Conservation (phyloP, 1,140 invertebrate genomes). For the Lycorma delicatula region DNA sequence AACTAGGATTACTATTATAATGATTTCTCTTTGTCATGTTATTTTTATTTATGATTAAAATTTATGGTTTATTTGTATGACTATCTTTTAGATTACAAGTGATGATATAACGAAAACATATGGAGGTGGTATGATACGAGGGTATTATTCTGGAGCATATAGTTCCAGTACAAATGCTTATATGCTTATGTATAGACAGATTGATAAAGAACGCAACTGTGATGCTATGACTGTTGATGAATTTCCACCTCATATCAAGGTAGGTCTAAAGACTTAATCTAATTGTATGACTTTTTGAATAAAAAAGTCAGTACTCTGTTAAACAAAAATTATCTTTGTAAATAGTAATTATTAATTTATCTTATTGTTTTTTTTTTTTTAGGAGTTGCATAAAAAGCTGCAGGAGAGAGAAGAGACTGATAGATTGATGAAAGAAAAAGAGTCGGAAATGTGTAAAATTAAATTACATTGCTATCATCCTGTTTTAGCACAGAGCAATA, state of each 20-base stretch:
- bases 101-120: slow-evolving; percentile 80
- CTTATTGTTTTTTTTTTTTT: slow-evolving; percentile 7
- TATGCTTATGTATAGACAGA: slow-evolving; percentile 86
- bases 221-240: slow-evolving; percentile 55
- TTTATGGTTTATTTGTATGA: no score
- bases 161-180: slow-evolving; percentile 85
- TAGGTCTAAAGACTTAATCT: no score
- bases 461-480: slow-evolving; percentile 58
- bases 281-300: no score
- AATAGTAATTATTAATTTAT: no score
- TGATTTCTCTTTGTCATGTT: neutral
- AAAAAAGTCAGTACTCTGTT: no score
- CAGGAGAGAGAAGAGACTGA: slow-evolving; percentile 59
- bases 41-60: slow-evolving; percentile 4
- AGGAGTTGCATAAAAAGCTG: slow-evolving; percentile 54
- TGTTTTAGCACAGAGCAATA: slow-evolving; percentile 39
- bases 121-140: slow-evolving; percentile 59
- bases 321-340: no score
- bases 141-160: slow-evolving; percentile 65
- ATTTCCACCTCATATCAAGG: slow-evolving; percentile 66
- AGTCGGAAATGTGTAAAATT: slow-evolving; percentile 53
- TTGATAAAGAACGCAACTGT: slow-evolving; percentile 61
- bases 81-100: slow-evolving; percentile 56
- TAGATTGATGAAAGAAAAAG: slow-evolving; percentile 45
- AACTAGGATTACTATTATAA: neutral